Evolutionary conservation across 2,797 vertebrate species (phyloP).

Genomic region (Acropternis orthonyx): DNA sequence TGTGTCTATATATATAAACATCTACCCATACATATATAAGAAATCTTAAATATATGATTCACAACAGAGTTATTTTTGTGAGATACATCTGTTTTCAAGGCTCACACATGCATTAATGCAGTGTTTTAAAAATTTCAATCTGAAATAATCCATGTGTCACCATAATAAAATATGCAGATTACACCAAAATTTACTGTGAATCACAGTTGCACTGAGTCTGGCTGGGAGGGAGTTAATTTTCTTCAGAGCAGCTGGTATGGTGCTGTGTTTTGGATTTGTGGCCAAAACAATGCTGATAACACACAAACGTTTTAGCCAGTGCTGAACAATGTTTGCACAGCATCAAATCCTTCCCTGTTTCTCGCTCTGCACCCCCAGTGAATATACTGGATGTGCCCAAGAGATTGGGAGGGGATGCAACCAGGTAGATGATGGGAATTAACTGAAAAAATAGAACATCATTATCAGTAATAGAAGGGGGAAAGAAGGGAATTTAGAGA

Average conservation of each 20-base stretch:
- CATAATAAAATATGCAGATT: background rate
- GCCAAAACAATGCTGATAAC: background rate
- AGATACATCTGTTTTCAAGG: background rate
- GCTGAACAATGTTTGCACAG: background rate
- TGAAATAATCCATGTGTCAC: background rate
- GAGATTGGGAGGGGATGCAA: background rate
- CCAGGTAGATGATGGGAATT: background rate
- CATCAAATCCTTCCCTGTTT: background rate
- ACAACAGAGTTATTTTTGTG: background rate
- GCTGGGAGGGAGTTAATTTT: background rate
- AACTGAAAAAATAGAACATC: background rate
- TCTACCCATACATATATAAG: background rate
- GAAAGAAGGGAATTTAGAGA: background rate
- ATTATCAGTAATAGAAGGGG: background rate
- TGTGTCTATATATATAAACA: background rate
- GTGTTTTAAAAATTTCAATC: background rate
- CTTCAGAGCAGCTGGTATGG: background rate
- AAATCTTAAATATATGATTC: background rate
- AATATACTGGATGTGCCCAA: fast-evolving
- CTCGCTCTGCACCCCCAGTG: background rate
- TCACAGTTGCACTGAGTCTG: background rate
- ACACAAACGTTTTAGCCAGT: background rate
- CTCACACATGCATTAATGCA: background rate
- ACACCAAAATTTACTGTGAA: background rate
- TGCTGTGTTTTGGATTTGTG: background rate